Conservation (phyloP, 1,140 invertebrate species). For the Drosophila triauraria region DNA sequence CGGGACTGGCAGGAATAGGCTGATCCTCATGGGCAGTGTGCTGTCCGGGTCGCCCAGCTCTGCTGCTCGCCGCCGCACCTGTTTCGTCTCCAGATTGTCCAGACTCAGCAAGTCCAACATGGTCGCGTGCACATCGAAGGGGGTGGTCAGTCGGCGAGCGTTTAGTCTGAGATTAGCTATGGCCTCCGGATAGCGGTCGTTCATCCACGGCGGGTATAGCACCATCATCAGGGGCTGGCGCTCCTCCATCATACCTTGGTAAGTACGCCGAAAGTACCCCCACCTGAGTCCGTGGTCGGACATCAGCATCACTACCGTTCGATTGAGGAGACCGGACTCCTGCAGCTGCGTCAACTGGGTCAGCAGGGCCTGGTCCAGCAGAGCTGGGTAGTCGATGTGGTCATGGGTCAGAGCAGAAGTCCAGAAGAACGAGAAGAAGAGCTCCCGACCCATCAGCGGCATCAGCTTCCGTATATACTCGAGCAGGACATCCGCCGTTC, state of each 20-base stretch:
- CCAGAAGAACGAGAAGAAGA: conserved; percentile 47
- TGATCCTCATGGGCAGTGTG: conserved; percentile 88
- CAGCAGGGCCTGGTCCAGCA: conserved; percentile 32
- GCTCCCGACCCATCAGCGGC: conserved; percentile 18
- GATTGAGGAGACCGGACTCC: conserved; percentile 84
- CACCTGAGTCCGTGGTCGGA: conserved; percentile 97
- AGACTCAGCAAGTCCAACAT: conserved; percentile 87
- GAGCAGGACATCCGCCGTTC: conserved; percentile 84
- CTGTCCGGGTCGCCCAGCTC: conserved; percentile 51
- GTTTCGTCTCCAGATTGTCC: conserved; percentile 63
- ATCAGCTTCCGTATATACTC: conserved; percentile 89
- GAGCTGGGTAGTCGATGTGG: conserved; percentile 47
- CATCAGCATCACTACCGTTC: conserved; percentile 91
- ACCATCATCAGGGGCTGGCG: conserved; percentile 93
- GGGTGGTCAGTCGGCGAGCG: conserved; percentile 90
- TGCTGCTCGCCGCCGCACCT: conserved; percentile 58
- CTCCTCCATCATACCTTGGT: conserved; percentile 93
- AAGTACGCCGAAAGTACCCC: conserved; percentile 90
- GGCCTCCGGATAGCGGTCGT: conserved; percentile 87
- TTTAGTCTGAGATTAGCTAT: conserved; percentile 90
- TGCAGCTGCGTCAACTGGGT: conserved; percentile 21
- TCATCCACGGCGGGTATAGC: conserved; percentile 91
- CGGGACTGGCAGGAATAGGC: conserved; percentile 91
- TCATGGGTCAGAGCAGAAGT: conserved; percentile 74
- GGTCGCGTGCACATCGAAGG: conserved; percentile 93